These are phyloP conservation scores for Pollenia amentaria DNA, from an alignment of 2,888 invertebrate genomes.

Conservation along the genomic window DNA sequence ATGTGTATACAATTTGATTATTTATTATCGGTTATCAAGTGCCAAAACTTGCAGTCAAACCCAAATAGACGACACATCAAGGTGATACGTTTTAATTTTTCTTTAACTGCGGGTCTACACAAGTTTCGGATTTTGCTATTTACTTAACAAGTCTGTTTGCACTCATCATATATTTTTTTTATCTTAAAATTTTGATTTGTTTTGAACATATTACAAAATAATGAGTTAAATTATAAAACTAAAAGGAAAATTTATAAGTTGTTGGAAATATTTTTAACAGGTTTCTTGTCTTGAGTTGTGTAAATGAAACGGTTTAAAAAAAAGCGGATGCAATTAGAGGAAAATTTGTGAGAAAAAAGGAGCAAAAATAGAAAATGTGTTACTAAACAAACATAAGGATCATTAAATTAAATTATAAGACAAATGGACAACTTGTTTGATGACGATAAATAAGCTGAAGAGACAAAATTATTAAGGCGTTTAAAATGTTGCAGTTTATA, in stretches of 20 bases:
- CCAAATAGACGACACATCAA: not conserved
- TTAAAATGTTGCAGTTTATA: not conserved
- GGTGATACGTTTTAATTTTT: constrained; percentile 13
- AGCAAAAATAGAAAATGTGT: not conserved
- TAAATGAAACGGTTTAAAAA: not conserved
- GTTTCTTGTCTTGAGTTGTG: constrained; percentile 10
- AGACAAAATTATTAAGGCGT: not conserved
- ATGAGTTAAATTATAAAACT: not conserved
- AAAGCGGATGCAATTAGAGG: constrained; percentile 28
- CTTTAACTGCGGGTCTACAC: not conserved
- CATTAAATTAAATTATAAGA: constrained; percentile 20
- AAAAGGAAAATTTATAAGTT: constrained; percentile 17
- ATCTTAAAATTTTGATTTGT: not conserved
- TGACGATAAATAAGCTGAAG: not conserved
- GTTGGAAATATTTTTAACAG: not conserved
- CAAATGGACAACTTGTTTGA: not conserved
- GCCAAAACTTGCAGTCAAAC: not conserved
- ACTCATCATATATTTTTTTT: not conserved
- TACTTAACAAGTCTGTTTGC: not conserved
- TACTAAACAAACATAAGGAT: not conserved
- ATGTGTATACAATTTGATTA: not conserved
- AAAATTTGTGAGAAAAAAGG: not conserved
- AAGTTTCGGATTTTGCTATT: constrained; percentile 4
- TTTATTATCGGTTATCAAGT: not conserved
- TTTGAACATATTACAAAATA: not conserved